These are phyloP conservation scores for Epirrhoe tristata DNA, from an alignment of 2,888 invertebrate species.

Conservation along the genomic window DNA sequence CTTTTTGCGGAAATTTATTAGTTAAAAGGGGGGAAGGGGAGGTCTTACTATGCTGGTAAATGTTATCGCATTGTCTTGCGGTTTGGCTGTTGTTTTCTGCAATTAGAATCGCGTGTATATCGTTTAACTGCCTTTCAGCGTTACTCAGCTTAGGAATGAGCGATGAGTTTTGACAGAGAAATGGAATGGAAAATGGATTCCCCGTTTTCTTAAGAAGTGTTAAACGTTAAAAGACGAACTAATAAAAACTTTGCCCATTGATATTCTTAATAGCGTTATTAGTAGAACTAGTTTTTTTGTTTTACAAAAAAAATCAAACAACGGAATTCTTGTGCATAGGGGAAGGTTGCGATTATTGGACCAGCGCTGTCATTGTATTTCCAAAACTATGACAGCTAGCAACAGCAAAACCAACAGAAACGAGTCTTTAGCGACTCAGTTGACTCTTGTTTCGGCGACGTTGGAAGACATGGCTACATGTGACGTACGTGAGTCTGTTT, in stretches of 20 bases:
- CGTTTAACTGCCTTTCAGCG: constrained; percentile 78
- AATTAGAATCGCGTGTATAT: constrained; percentile 81
- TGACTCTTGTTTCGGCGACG: no score
- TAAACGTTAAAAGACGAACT: not conserved
- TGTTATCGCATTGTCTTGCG: constrained; percentile 66
- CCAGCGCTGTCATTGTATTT: no score
- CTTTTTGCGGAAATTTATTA: constrained; percentile 11
- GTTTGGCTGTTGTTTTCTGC: constrained; percentile 81
- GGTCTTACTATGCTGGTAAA: constrained; percentile 55
- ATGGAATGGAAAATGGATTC: constrained; percentile 48
- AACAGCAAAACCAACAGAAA: no score
- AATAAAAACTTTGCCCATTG: not conserved
- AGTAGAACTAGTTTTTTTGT: no score
- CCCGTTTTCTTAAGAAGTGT: not conserved
- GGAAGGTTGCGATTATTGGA: no score
- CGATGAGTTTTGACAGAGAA: constrained; percentile 53
- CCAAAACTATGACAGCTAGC: no score
- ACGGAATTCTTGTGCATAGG: no score
- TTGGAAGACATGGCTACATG: no score
- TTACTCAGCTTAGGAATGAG: constrained; percentile 50
- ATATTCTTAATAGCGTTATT: not conserved
- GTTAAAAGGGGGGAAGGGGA: constrained; percentile 37
- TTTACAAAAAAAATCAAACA: no score
- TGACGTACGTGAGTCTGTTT: no score
- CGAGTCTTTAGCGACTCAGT: no score